Base-by-base conservation (phyloP, 2,888 invertebrate species). In the Tipula lateralis region DNA sequence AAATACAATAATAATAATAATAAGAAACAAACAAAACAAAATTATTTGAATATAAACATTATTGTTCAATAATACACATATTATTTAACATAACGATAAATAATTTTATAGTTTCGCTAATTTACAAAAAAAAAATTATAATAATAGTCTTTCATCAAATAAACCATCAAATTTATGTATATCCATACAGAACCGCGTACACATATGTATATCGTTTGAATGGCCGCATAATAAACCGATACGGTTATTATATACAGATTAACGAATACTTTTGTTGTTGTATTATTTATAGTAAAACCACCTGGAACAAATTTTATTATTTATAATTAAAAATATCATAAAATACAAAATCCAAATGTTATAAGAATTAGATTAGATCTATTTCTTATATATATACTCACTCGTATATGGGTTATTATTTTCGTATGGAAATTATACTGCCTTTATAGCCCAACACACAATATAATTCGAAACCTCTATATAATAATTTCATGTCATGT, bases 401-500 rank as follows among this genome's bases (percentile, higher is more conserved):
- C n/a, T 39, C 39, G 9, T 39, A 39, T 12, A 39, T 6, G 16
- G 44, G 66, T 66, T 66, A 66, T 66, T 24, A 24, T 66, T 66
- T 66, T 66, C 24, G 9, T 66, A 66, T 66, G 66, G 66, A 66
- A 66, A 66, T 66, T 66, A 66, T 24, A 66, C 24, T 66, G 66
- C 24, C 2, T 66, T 66, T 66, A 2, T 13, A 44, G 16, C 16
- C 44, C 44, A 44, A 44, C 44, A 44, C n/a, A 44, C 44, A 44
- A 44, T 44, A n/a, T n/a, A 44, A 16, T 16, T 44, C 66, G 19
- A 66, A 66, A 66, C 66, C 66, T 66, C 24, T 24, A n/a, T n/a
- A n/a, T n/a, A 66, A 66, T 66, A 66, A 66, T 66, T 66, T 66
- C 66, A 66, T 66, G 66, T 66, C 66, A 66, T 66, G 66, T 66